phyloP scores from a whole-genome alignment of 1,140 invertebrate species.

The Chironomus tepperi region DNA sequence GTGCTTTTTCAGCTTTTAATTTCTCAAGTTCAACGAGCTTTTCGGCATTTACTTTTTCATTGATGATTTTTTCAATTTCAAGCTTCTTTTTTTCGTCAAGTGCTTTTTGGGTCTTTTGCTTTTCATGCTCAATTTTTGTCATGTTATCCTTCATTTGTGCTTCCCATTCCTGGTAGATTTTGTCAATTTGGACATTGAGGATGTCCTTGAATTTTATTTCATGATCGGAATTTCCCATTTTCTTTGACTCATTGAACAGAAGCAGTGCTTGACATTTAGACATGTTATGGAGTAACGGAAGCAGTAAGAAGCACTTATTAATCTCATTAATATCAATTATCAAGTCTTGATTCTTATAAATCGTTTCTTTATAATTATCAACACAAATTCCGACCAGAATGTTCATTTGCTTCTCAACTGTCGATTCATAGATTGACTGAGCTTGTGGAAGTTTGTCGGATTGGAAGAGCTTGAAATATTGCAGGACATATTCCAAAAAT shows the following conservation, averaged over 20 bases:
- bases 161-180: no score
- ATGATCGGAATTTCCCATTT: neutral
- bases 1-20: no score
- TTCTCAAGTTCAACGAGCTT: no score
- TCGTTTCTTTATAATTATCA: neutral
- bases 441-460: neutral
- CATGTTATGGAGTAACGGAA: neutral
- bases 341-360: neutral
- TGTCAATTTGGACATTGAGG: no score
- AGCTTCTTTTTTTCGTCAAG: no score
- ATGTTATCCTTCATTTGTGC: no score
- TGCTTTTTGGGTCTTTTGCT: no score
- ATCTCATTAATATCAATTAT: neutral
- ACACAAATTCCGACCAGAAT: neutral
- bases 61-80: no score
- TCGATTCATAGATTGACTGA: slow-evolving; percentile 3
- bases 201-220: no score
- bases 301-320: neutral
- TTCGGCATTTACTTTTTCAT: no score
- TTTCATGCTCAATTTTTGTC: no score
- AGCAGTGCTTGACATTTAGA: neutral
- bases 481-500: neutral
- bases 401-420: neutral
- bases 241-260: neutral
- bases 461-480: neutral